phyloP scores from a whole-genome alignment of 2,888 invertebrate species.

The Oxytorus armatus region DNA sequence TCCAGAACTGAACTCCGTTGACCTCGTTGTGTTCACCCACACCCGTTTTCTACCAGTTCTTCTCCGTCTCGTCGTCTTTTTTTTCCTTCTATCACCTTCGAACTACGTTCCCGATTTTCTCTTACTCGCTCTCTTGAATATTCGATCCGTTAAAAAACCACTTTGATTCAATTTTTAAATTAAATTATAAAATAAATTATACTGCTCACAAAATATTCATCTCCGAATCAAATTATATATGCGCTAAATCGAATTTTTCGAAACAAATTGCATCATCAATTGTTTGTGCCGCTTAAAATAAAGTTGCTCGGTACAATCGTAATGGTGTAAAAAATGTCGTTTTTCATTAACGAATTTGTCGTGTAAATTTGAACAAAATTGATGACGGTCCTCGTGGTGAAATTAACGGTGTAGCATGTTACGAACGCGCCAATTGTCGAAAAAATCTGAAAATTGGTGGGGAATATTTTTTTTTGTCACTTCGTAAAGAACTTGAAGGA shows the following conservation, averaged over 20 bases:
- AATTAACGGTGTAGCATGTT: no score
- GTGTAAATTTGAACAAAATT: no score
- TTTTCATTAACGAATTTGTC: no score
- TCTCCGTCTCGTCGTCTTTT: slow-evolving; percentile 69
- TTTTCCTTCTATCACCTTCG: slow-evolving; percentile 54
- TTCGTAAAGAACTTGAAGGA: no score
- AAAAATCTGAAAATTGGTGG: no score
- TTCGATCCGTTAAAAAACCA: slow-evolving; percentile 19
- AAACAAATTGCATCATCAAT: background rate
- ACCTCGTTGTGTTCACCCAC: slow-evolving; percentile 81
- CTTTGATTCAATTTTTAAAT: slow-evolving; percentile 30
- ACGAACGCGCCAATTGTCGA: no score
- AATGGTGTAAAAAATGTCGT: no score
- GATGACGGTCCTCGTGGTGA: no score
- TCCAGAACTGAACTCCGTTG: slow-evolving; percentile 79
- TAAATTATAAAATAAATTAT: background rate
- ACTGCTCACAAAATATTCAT: background rate
- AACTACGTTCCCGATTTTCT: slow-evolving; percentile 41
- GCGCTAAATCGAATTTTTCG: background rate
- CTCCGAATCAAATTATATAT: background rate
- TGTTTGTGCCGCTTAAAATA: background rate
- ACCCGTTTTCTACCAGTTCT: slow-evolving; percentile 74
- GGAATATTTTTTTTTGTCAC: no score
- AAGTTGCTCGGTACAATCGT: no score
- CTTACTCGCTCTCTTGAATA: slow-evolving; percentile 6